A percentile compares a stretch with the other conserved stretches of the same genome.
Evolutionary conservation across 2,888 invertebrate genomes (phyloP).

Genomic region (Craniophora ligustri): DNA sequence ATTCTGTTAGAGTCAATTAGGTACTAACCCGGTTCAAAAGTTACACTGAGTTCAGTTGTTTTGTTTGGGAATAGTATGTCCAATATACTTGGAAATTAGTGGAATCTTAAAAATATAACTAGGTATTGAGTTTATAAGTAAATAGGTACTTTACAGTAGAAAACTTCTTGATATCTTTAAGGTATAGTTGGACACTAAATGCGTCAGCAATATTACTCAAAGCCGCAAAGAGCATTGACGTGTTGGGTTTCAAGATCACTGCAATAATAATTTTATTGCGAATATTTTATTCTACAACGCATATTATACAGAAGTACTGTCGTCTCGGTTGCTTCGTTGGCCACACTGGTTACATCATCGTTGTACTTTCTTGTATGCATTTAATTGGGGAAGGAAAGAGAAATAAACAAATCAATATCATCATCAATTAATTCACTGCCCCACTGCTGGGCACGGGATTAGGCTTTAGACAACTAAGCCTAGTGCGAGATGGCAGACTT

Average conservation of each 20-base stretch:
- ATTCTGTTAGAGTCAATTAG: too few relatives aligned
- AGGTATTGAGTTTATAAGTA: background rate
- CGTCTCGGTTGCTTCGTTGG: background rate
- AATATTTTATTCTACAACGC: slow-evolving; percentile 11
- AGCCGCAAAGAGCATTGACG: slow-evolving; percentile 38
- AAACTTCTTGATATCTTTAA: background rate
- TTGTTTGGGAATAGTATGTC: too few relatives aligned
- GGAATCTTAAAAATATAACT: background rate
- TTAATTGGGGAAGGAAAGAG: background rate
- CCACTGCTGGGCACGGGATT: too few relatives aligned
- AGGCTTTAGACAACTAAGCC: too few relatives aligned
- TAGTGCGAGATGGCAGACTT: too few relatives aligned
- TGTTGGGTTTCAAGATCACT: slow-evolving; percentile 34
- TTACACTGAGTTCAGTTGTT: too few relatives aligned
- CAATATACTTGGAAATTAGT: too few relatives aligned
- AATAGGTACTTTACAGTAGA: background rate
- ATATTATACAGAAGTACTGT: background rate
- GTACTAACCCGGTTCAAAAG: too few relatives aligned
- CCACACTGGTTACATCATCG: background rate
- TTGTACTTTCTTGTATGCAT: background rate
- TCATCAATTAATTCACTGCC: too few relatives aligned
- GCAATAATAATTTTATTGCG: slow-evolving; percentile 22
- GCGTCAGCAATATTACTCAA: slow-evolving; percentile 33
- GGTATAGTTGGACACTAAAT: slow-evolving; percentile 2
- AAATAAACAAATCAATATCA: too few relatives aligned